Evolutionary conservation across 2,888 invertebrate species (phyloP).

Genomic region (Acleris emargana): DNA sequence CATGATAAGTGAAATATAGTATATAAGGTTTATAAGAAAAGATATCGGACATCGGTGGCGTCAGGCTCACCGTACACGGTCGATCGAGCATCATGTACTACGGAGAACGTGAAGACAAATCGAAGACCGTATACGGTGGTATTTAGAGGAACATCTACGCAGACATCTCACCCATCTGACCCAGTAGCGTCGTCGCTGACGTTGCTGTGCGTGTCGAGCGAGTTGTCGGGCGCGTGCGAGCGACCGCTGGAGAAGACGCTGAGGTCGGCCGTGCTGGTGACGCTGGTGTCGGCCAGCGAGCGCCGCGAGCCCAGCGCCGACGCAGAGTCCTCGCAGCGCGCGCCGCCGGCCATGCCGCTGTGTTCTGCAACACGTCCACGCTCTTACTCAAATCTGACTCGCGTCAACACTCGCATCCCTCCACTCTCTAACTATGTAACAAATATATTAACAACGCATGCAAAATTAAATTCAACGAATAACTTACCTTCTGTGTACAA

Average conservation of each 20-base stretch:
- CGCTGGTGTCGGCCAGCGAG: constrained; percentile 92
- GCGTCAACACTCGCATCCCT: neutral
- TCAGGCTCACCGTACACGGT: too few relatives aligned
- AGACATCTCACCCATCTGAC: constrained; percentile 85
- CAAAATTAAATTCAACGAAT: constrained; percentile 39
- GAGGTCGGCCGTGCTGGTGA: constrained; percentile 92
- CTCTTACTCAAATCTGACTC: constrained; percentile 31
- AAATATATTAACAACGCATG: constrained; percentile 35
- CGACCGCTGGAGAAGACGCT: constrained; percentile 90
- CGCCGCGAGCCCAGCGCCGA: constrained; percentile 89
- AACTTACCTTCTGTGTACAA: constrained; percentile 48
- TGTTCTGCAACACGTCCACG: constrained; percentile 58
- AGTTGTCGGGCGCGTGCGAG: constrained; percentile 89
- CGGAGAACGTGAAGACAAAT: too few relatives aligned
- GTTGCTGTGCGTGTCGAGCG: constrained; percentile 90
- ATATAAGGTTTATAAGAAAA: too few relatives aligned
- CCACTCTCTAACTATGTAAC: neutral
- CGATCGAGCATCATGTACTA: too few relatives aligned
- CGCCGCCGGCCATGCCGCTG: constrained; percentile 69
- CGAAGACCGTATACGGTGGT: too few relatives aligned
- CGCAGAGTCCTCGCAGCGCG: constrained; percentile 85
- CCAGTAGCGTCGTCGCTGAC: constrained; percentile 89
- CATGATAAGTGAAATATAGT: too few relatives aligned
- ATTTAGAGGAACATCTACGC: constrained; percentile 55
- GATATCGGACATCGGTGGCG: too few relatives aligned